These are phyloP conservation scores for Solenopsis invicta DNA, from an alignment of 1,140 invertebrate genomes.

Conservation along the genomic window DNA sequence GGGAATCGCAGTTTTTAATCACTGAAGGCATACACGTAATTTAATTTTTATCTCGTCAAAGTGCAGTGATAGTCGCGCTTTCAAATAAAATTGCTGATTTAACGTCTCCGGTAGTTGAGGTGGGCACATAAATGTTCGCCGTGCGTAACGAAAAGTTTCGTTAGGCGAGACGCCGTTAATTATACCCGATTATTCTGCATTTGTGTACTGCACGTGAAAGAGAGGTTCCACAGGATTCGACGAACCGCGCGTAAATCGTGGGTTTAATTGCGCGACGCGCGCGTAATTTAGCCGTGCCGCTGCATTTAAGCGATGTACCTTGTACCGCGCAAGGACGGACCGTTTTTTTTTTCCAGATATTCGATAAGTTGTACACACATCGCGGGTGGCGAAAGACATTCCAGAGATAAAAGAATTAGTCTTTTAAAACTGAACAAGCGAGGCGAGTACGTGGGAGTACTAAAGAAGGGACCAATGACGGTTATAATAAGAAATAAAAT, in stretches of 20 bases:
- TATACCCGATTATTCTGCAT: conserved; percentile 37
- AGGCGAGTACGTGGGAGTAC: not conserved
- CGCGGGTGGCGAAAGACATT: not conserved
- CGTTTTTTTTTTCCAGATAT: conserved; percentile 14
- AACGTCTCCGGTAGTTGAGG: conserved; percentile 9
- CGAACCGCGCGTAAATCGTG: not conserved
- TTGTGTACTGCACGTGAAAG: not conserved
- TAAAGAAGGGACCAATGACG: not conserved
- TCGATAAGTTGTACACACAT: not conserved
- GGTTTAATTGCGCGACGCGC: conserved; percentile 22
- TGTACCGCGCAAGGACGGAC: not conserved
- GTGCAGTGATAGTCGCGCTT: not conserved
- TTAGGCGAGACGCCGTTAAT: conserved; percentile 25
- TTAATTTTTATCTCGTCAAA: conserved; percentile 46
- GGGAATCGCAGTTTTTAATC: not conserved
- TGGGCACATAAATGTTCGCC: conserved; percentile 27
- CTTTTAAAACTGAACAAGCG: not conserved
- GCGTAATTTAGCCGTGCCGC: conserved; percentile 19
- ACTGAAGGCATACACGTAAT: not conserved
- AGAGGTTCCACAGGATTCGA: not conserved
- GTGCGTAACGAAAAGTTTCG: conserved; percentile 31
- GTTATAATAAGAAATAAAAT: not conserved
- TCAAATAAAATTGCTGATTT: conserved; percentile 43
- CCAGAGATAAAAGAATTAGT: not conserved
- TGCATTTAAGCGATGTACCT: not conserved